phyloP scores from a whole-genome alignment of 2,797 vertebrate genomes.

The Dicrostonyx torquatus region DNA sequence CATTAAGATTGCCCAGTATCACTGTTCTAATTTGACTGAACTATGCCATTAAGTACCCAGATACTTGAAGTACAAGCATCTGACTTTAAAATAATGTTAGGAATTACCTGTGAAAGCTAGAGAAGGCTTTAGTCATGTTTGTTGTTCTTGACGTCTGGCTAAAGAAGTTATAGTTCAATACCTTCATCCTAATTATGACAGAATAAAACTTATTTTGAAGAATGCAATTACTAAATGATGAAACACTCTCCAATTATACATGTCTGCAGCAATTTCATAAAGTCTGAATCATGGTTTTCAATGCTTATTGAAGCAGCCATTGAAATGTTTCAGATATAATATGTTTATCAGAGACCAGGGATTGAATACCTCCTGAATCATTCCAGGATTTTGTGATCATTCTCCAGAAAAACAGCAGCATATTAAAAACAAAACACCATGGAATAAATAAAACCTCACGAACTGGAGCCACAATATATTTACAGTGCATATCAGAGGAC shows the following conservation, averaged over 20 bases:
- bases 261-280: conserved; percentile 59
- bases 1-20: conserved; percentile 66
- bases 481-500: background rate
- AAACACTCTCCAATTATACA: background rate
- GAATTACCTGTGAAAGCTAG: conserved; percentile 51
- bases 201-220: conserved; percentile 47
- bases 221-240: conserved; percentile 14
- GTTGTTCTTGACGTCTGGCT: conserved; percentile 44
- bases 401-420: background rate
- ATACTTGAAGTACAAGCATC: background rate
- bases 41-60: conserved; percentile 61
- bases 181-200: conserved; percentile 46
- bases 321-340: conserved; percentile 60
- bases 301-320: conserved; percentile 65
- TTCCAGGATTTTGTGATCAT: conserved; percentile 21
- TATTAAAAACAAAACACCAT: conserved; percentile 38
- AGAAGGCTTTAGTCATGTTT: conserved; percentile 38
- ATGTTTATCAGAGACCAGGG: background rate
- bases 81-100: conserved; percentile 59
- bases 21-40: conserved; percentile 74
- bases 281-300: conserved; percentile 31
- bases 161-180: conserved; percentile 37
- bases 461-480: conserved; percentile 13
- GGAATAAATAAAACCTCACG: background rate
- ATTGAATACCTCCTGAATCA: background rate